Base-by-base conservation (phyloP, 1,140 invertebrate genomes). In the Notospermus geniculatus region DNA sequence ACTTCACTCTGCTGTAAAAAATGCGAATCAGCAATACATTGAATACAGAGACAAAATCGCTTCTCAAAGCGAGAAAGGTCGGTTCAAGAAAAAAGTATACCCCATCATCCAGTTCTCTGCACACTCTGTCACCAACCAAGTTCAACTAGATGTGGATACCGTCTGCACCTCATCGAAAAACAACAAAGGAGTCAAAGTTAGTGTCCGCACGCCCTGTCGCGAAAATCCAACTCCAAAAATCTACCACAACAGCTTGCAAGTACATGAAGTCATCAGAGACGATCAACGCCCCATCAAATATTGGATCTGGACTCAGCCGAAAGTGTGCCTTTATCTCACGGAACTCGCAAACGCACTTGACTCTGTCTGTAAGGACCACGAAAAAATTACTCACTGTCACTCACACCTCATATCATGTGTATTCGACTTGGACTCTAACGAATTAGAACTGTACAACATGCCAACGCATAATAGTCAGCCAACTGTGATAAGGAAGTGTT, bases 341-440 rank as follows among this genome's bases (percentile, higher is more conserved):
- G 46, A 50, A 5, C n/a, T 50, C 5, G n/a, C 5, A 5, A 50
- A 50, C n/a, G 46, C 46, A 50, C 25, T 50, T 19, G 46, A 50
- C n/a, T 7, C 19, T 7, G n/a, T 50, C n/a, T 43, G 39, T 43
- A 43, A 43, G 39, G 19, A 43, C 19, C 39, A 43, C 39, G 11
- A 19, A 43, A 19, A 11, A n/a, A n/a, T n/a, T n/a, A n/a, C n/a
- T n/a, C n/a, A n/a, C n/a, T n/a, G 32, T 36, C 32, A 15, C 32
- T 36, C n/a, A n/a, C 19, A 23, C n/a, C 46, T 50, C 46, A 50
- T 5, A 19, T 50, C 9, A 50, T 50, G 46, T n/a, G 46, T 50
- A 7, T 50, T 50, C 46, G 46, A 50, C n/a, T n/a, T 50, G 46
- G 46, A 50, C 46, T 7, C 46, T 50, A 50, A 50, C 46, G 46